Base-by-base conservation (phyloP, 1,140 invertebrate genomes). In the Campoletis sonorensis region DNA sequence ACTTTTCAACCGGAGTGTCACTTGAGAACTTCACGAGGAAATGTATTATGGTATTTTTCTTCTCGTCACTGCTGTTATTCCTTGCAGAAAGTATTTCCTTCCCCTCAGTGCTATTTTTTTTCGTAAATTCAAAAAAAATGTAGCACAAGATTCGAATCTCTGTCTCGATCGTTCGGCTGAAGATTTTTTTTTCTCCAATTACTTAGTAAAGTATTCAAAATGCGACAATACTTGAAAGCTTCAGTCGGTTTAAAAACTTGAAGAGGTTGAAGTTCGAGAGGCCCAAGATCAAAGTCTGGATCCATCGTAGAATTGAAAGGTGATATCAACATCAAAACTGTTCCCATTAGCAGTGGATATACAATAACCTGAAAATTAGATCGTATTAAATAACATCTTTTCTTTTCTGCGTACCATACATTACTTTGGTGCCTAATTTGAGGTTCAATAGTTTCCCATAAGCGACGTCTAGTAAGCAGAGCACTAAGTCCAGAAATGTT, bases 191-290 rank as follows among this genome's bases (percentile, higher is more conserved):
- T 4, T 54, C 3, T 54, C 1, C 21, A 21, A 58, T 21, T 54
- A 10, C 4, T 45, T 45, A 64, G 51, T 26, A 68, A 71, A n/a
- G 4, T n/a, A 4, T 54, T n/a, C 1, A 21, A 4, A 18, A 54
- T 54, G 4, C 4, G 10, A 54, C 15, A 64, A 64, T 73, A 61
- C 15, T 83, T 73, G 4, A 40, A 78, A 33, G 84, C 79, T 8
- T 76, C 49, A 27, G n/a, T 33, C 8, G 86, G 86, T 21, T 83
- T 67, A 72, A 87, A 84, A 16, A 82, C 64, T 78, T 87, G 86
- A 45, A 83, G 68, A 16, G 71, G 79, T 73, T 70, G 2, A n/a
- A 81, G 21, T n/a, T 78, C 26, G 54, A 54, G 70, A 10, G 26
- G 21, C 54, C 64, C 45, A 1, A 16, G 16, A 11, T 26, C 4